phyloP scores from a whole-genome alignment of 2,113 vertebrate genomes.

The Takifugu flavidus region DNA sequence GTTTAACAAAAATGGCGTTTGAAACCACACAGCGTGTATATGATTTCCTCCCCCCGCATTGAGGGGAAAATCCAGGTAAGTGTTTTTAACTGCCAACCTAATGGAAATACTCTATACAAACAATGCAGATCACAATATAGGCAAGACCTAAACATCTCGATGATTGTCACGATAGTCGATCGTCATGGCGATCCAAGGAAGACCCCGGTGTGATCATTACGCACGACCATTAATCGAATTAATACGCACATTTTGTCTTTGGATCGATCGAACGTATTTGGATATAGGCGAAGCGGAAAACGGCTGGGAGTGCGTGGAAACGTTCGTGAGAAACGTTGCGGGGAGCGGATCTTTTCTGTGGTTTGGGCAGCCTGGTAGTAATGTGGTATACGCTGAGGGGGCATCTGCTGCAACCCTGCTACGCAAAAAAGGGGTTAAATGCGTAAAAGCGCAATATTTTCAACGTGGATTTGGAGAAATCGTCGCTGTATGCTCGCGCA shows the following conservation, averaged over 20 bases:
- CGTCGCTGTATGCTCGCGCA: not conserved
- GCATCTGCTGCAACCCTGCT: constrained; percentile 27
- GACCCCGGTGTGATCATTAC: too few relatives aligned
- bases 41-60: too few relatives aligned
- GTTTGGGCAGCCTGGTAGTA: constrained; percentile 58
- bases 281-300: not conserved
- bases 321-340: not conserved
- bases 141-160: constrained; percentile 2
- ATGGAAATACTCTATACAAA: not conserved
- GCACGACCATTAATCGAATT: too few relatives aligned
- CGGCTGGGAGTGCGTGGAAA: not conserved
- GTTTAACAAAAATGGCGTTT: too few relatives aligned
- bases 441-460: not conserved
- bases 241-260: too few relatives aligned
- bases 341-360: constrained; percentile 26
- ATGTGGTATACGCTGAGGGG: constrained; percentile 32
- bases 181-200: not conserved
- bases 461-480: not conserved
- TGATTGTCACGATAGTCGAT: not conserved
- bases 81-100: too few relatives aligned
- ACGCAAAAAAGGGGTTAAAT: constrained; percentile 21
- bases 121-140: constrained; percentile 7
- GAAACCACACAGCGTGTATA: too few relatives aligned
- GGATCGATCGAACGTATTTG: too few relatives aligned
- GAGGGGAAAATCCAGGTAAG: too few relatives aligned